phyloP scores from a whole-genome alignment of 2,797 vertebrate genomes.

The Rallus crepitans region DNA sequence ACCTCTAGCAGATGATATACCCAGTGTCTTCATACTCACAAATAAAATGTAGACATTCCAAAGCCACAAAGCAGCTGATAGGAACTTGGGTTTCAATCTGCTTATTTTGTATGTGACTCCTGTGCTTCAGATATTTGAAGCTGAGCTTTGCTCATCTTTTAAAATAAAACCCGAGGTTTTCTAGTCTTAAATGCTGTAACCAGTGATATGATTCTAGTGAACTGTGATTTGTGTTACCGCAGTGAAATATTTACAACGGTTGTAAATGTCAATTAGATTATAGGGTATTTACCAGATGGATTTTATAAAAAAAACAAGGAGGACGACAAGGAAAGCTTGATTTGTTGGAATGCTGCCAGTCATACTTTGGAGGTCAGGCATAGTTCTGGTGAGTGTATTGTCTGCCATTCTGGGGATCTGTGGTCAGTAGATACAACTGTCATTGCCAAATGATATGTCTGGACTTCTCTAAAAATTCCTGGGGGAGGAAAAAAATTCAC shows the following conservation, averaged over 20 bases:
- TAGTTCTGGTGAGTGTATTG: neutral
- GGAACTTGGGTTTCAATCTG: neutral
- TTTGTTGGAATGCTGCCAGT: neutral
- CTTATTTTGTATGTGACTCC: constrained; percentile 17
- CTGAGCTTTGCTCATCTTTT: neutral
- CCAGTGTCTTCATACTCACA: neutral
- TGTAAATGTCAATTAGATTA: constrained; percentile 30
- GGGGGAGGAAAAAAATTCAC: neutral
- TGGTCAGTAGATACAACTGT: neutral
- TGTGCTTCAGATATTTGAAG: constrained; percentile 14
- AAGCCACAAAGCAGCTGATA: neutral
- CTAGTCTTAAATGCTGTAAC: constrained; percentile 27
- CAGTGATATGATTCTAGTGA: constrained; percentile 25
- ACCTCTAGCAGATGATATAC: neutral
- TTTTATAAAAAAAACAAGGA: neutral
- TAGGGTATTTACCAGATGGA: neutral
- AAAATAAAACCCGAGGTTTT: constrained; percentile 22
- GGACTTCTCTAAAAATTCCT: neutral
- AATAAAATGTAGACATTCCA: neutral
- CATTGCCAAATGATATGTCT: neutral
- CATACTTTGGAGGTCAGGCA: neutral
- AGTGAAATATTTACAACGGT: constrained; percentile 51
- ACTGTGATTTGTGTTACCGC: constrained; percentile 17
- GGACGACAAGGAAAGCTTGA: neutral
- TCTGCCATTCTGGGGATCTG: neutral